Evolutionary conservation across 1,140 invertebrate genomes (phyloP), one percentile per base, ranked within the genome.

Genomic region (Polyergus mexicanus): DNA sequence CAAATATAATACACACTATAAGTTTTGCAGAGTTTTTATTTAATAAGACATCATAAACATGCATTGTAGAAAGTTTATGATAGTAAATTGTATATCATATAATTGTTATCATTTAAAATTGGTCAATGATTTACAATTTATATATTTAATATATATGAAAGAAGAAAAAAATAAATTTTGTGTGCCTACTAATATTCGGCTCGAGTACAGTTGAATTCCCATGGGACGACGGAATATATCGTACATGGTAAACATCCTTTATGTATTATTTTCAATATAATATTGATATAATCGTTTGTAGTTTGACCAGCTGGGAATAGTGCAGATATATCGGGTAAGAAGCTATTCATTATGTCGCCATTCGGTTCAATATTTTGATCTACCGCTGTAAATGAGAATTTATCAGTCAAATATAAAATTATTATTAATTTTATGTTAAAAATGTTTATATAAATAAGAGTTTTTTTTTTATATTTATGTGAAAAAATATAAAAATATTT

Each of bases 1-100:
- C 16, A n/a, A 65, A 65, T 38, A n/a, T 35, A 63, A 35, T 63
- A n/a, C n/a, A n/a, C n/a, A n/a, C n/a, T n/a, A n/a, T 35, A 51
- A 51, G 16, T 19, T 0, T 63, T 35, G 28, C 32, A 8, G 6
- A 63, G 19, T n/a, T 63, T 35, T 63, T 8, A 35, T 63, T 63
- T 63, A 35, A 8, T 63, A 63, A 35, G 19, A 35, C 2, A 60
- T 16, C 8, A 16, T n/a, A 35, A 63, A 51, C 5, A 51, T 32
- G 32, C 47, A 51, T 51, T 16, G 8, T 19, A 51, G 11, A 32
- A 7, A 62, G 5, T 62, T 63, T 63, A 35, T 19, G 0, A 19
- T 63, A 63, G 35, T 16, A 63, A 63, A n/a, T 63, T 63, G 32
- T 63, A n/a, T 19, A 7, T 63, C 25, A 32, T 16, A 19, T 63